These are phyloP conservation scores for Drepanosiphum platanoidis DNA, from an alignment of 2,888 invertebrate genomes.

Conservation along the genomic window DNA sequence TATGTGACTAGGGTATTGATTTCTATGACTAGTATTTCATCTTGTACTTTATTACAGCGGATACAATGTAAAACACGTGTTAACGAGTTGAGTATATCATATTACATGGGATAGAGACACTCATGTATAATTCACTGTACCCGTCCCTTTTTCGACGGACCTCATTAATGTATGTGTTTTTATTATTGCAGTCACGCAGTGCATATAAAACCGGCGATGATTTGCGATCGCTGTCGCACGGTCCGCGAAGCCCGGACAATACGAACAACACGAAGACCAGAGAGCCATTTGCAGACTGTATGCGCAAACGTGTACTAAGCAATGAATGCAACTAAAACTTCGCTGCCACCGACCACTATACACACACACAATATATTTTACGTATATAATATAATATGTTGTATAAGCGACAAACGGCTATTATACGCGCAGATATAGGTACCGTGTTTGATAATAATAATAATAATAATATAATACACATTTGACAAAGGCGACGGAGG, in stretches of 20 bases:
- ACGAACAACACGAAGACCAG: neutral
- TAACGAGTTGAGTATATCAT: neutral
- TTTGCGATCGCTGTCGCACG: slow-evolving; percentile 17
- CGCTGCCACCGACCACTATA: no score
- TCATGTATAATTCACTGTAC: neutral
- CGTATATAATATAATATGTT: neutral
- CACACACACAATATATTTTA: neutral
- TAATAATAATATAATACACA: neutral
- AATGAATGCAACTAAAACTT: neutral
- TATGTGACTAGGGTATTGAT: no score
- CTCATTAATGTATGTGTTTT: neutral
- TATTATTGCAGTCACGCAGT: neutral
- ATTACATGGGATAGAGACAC: no score
- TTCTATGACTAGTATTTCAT: neutral
- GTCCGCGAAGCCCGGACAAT: slow-evolving; percentile 24
- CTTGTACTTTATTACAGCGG: neutral
- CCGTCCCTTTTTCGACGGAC: neutral
- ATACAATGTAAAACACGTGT: neutral
- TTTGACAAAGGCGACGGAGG: neutral
- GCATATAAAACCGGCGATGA: neutral
- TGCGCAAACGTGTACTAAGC: neutral
- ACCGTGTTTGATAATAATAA: neutral
- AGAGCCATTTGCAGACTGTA: neutral
- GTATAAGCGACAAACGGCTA: neutral
- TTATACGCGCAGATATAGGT: neutral